phyloP scores from a whole-genome alignment of 2,113 vertebrate species.

The Lanius ludovicianus region DNA sequence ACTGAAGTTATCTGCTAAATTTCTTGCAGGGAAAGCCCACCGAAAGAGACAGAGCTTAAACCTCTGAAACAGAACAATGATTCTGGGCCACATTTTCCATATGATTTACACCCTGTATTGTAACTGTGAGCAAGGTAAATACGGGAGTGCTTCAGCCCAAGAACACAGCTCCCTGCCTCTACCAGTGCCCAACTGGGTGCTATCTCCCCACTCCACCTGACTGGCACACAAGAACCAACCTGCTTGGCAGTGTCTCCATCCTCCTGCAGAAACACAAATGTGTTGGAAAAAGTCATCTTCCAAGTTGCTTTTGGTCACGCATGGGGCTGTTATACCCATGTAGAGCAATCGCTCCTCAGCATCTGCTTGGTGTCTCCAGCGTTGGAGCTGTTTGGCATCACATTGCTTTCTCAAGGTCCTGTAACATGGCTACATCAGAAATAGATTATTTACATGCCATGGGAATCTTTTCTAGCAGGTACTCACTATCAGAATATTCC shows the following conservation, averaged over 20 bases:
- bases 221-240: not conserved
- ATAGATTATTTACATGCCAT: not conserved
- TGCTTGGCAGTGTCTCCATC: not conserved
- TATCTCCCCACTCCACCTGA: rapidly evolving
- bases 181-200: not conserved
- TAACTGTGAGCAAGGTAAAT: not conserved
- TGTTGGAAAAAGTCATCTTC: not conserved
- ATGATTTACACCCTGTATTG: not conserved
- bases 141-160: not conserved
- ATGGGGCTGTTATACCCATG: not conserved
- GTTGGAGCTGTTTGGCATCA: not conserved
- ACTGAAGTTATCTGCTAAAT: not conserved
- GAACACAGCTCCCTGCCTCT: not conserved
- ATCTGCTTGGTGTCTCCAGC: not conserved
- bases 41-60: not conserved
- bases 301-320: not conserved
- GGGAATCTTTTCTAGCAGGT: not conserved
- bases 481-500: not conserved
- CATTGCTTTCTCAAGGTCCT: not conserved
- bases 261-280: not conserved
- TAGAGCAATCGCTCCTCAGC: not conserved
- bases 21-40: not conserved
- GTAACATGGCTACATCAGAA: not conserved
- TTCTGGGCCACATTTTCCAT: not conserved
- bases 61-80: not conserved